Percentiles rank a stretch among this genome's conserved stretches.
Evolutionary conservation across 2,797 vertebrate genomes (phyloP).

Genomic region (Pangasius sanitwongsei): DNA sequence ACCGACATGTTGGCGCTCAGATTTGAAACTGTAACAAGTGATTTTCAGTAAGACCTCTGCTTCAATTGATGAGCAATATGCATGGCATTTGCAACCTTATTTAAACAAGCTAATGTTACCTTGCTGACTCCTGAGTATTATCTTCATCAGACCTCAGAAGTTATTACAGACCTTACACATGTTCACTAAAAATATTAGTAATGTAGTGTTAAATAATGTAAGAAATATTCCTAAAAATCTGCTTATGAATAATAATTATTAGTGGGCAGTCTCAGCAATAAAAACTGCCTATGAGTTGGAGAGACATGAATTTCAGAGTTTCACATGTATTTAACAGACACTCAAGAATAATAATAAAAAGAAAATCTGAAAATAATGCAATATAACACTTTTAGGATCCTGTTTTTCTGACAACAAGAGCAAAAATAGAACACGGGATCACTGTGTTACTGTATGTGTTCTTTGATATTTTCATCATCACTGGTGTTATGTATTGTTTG

Average conservation of each 20-base stretch:
- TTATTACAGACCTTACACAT: not conserved
- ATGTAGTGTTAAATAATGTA: not conserved
- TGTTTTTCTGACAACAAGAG: not conserved
- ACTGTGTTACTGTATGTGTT: no score
- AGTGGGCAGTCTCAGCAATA: not conserved
- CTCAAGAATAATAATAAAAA: not conserved
- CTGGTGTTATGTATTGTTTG: not conserved
- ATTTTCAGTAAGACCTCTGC: not conserved
- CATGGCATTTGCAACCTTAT: not conserved
- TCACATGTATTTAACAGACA: not conserved
- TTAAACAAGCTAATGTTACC: not conserved
- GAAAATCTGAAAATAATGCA: not conserved
- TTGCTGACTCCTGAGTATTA: not conserved
- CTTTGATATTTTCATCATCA: not conserved
- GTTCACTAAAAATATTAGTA: not conserved
- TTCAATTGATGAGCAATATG: not conserved
- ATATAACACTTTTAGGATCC: not conserved
- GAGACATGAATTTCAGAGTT: not conserved
- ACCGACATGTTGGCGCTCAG: not conserved
- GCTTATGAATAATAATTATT: not conserved
- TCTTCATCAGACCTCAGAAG: not conserved
- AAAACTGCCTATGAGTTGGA: not conserved
- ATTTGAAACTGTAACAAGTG: not conserved
- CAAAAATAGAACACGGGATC: not conserved
- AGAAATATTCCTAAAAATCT: not conserved